A percentile compares a stretch with the other conserved stretches of the same genome.
These are phyloP conservation scores for Lymantria dispar DNA, from an alignment of 2,888 invertebrate genomes.

Conservation along the genomic window DNA sequence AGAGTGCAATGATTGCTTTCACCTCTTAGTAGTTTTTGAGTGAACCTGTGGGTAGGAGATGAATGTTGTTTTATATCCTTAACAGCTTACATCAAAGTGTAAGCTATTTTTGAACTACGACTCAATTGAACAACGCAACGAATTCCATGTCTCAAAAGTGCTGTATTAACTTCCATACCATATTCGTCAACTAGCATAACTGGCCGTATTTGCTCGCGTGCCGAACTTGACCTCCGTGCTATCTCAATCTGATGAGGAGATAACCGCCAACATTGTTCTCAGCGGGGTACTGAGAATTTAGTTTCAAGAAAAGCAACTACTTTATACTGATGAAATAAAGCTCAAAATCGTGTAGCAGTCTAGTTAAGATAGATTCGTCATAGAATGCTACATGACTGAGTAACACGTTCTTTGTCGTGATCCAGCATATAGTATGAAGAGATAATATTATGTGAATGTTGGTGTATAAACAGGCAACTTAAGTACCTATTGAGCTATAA, in stretches of 20 bases:
- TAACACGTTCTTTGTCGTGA: conserved; percentile 68
- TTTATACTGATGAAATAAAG: conserved; percentile 38
- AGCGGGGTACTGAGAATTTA: conserved; percentile 58
- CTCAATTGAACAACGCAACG: conserved; percentile 20
- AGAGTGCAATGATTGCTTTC: too few species aligned
- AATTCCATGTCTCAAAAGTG: conserved; percentile 27
- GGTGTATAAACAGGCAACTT: conserved; percentile 24
- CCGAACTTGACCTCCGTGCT: conserved; percentile 69
- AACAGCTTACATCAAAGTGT: too few species aligned
- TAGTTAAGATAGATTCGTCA: conserved; percentile 62
- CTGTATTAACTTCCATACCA: conserved; percentile 41
- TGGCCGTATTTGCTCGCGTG: conserved; percentile 61
- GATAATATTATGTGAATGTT: conserved; percentile 26
- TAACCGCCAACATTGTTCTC: conserved; percentile 72
- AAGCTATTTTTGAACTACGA: conserved; percentile 7
- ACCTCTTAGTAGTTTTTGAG: too few species aligned
- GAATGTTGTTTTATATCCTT: too few species aligned
- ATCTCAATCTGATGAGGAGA: conserved; percentile 73
- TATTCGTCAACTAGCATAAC: conserved; percentile 52
- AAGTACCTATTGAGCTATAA: conserved; percentile 15
- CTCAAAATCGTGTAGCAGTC: conserved; percentile 27
- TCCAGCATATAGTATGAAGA: conserved; percentile 49
- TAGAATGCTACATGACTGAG: conserved; percentile 59
- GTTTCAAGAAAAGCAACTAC: conserved; percentile 26
- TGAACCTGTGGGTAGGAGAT: too few species aligned